phyloP scores from a whole-genome alignment of 2,797 vertebrate genomes.

The Paramormyrops hopkinsi region DNA sequence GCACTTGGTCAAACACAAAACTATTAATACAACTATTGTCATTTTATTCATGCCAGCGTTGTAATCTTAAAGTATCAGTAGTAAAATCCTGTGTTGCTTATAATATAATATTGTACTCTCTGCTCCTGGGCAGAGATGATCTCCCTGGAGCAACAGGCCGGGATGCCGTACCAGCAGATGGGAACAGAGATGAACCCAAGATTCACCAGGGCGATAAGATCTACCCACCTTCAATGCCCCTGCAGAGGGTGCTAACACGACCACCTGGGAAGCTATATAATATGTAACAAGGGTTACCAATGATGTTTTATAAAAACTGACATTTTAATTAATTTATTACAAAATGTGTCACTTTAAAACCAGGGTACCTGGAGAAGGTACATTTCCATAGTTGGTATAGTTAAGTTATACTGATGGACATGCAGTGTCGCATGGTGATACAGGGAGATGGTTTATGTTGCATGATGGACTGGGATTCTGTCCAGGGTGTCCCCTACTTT shows the following conservation, averaged over 20 bases:
- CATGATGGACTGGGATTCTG: not conserved
- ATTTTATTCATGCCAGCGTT: not conserved
- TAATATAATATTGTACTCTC: not conserved
- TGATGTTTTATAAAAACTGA: not conserved
- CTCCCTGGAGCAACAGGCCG: not conserved
- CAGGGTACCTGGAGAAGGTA: not conserved
- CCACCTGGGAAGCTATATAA: not conserved
- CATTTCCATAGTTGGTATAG: not conserved
- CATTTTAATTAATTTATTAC: not conserved
- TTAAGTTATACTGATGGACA: not conserved
- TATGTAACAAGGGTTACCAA: not conserved
- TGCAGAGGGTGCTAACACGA: not conserved
- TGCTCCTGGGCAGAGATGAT: not conserved
- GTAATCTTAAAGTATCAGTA: not conserved
- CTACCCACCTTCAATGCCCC: not conserved
- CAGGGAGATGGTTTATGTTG: not conserved
- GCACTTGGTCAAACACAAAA: not conserved
- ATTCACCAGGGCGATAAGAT: not conserved
- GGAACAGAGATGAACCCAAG: not conserved
- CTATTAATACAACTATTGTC: not conserved
- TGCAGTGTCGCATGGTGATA: not conserved
- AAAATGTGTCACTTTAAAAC: not conserved
- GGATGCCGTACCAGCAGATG: not conserved
- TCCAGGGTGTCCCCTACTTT: too few species aligned
- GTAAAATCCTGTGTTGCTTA: not conserved